Conservation (phyloP, 23 tunicate genomes). For the Trididemnum miniatum region DNA sequence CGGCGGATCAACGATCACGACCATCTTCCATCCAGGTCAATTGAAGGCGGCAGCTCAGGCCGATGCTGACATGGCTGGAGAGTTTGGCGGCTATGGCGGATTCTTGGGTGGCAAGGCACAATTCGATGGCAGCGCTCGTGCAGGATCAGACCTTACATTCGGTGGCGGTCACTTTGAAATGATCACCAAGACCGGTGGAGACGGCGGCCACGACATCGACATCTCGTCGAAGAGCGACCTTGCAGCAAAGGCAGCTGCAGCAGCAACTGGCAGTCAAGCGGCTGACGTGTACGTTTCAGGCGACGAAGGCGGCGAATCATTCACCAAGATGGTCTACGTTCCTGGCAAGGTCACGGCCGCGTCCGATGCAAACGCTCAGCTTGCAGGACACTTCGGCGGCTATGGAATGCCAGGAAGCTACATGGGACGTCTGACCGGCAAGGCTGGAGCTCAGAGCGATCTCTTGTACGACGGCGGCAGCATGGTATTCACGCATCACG, state of each 20-base stretch:
- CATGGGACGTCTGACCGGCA: neutral
- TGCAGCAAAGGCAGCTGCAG: slow-evolving; percentile 9
- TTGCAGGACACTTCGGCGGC: slow-evolving; percentile 6
- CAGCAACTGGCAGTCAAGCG: slow-evolving; percentile 17
- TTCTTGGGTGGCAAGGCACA: slow-evolving; percentile 20
- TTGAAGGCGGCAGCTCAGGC: neutral
- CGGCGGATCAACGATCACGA: neutral
- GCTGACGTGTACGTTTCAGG: neutral
- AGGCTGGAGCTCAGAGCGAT: slow-evolving; percentile 21
- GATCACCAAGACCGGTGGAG: slow-evolving; percentile 25
- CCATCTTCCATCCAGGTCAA: slow-evolving; percentile 16
- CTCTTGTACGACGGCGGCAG: neutral
- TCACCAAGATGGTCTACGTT: slow-evolving; percentile 11
- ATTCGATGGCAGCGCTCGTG: neutral
- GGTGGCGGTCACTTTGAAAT: slow-evolving; percentile 3
- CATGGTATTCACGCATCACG: neutral
- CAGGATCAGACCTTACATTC: neutral
- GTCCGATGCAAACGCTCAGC: slow-evolving; percentile 3
- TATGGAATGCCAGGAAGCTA: neutral
- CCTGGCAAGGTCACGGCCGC: slow-evolving; percentile 9
- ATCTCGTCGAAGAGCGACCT: slow-evolving; percentile 1
- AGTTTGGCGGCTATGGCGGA: neutral
- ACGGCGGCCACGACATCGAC: neutral
- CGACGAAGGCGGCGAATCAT: neutral
- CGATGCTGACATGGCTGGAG: slow-evolving; percentile 3